Evolutionary conservation across 92 coral and sea anemone species (phyloP), one percentile per base, ranked within the genome.

Genomic region (Pocillopora grandis): DNA sequence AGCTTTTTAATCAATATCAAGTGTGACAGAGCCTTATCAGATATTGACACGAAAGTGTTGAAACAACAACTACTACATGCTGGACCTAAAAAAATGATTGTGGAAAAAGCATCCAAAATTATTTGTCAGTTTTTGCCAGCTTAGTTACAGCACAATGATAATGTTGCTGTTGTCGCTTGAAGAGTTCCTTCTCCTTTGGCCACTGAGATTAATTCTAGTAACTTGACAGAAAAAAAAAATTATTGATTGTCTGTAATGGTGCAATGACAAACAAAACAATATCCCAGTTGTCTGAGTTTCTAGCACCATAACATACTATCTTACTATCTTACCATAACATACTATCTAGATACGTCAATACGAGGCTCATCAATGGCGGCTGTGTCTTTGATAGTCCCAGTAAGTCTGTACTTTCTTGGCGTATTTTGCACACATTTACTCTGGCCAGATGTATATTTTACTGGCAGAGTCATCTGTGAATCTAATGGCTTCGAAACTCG

Each of bases 71-170:
- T 84, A 12, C 58, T 84, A 63, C 19, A 66, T 18, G 84, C 88
- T 16, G 88, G 88, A 13, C 49, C 66, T 33, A 63, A 84, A 23
- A 11, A 42, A 15, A 84, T 84, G 82, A 52, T 84, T n/a, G 82
- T 52, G 9, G 88, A 84, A 58, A 76, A 84, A 19, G 10, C 66
- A 27, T 5, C 63, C 6, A 76, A 84, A 23, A 61, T 84, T 13
- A 64, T 84, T 65, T 64, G 66, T 21, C 88, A 84, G 76, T 84
- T 84, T 52, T 75, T 84, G 78, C 78, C 49, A 71, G 16, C 16
- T 5, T 71, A 71, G 57, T 10, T 58, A 10, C 1, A 10, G 15
- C 15, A 58, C 62, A 58, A 58, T 10, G 10, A 58, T 15, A 10
- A 0, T 27, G 27, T 27, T 27, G 27, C 27, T 27, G 27, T 27